Evolutionary conservation across 2,888 invertebrate species (phyloP).

Genomic region (Andricus quercusramuli): DNA sequence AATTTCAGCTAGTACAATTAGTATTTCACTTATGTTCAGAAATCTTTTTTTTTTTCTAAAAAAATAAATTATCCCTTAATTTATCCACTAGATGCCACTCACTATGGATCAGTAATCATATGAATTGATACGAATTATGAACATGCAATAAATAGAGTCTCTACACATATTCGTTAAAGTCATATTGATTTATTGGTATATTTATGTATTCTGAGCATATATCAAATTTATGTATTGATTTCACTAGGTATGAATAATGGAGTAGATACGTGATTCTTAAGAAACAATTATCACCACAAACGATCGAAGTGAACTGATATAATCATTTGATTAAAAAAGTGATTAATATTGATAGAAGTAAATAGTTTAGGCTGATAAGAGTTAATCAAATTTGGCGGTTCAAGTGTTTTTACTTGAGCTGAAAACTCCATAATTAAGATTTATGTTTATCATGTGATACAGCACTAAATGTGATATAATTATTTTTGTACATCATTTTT

Average conservation of each 20-base stretch:
- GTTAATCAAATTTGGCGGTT: background rate
- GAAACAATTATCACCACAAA: background rate
- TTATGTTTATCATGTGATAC: background rate
- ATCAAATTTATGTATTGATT: background rate
- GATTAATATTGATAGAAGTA: background rate
- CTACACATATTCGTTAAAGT: background rate
- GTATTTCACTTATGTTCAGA: background rate
- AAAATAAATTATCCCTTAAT: background rate
- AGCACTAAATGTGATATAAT: background rate
- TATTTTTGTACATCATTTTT: background rate
- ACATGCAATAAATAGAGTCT: constrained; percentile 12
- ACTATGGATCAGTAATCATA: constrained; percentile 1
- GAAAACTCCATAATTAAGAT: background rate
- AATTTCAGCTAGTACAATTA: background rate
- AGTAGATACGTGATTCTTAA: background rate
- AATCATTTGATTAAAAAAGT: background rate
- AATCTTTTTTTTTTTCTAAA: background rate
- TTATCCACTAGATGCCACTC: background rate
- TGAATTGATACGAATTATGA: background rate
- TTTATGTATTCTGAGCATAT: background rate
- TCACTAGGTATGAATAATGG: background rate
- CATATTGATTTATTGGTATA: background rate
- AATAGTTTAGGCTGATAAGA: no score
- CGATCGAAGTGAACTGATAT: background rate
- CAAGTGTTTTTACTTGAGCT: background rate